A percentile compares a stretch with the other conserved stretches of the same genome.
These are phyloP conservation scores for Egretta garzetta DNA, from an alignment of 2,113 vertebrate genomes.

Conservation along the genomic window DNA sequence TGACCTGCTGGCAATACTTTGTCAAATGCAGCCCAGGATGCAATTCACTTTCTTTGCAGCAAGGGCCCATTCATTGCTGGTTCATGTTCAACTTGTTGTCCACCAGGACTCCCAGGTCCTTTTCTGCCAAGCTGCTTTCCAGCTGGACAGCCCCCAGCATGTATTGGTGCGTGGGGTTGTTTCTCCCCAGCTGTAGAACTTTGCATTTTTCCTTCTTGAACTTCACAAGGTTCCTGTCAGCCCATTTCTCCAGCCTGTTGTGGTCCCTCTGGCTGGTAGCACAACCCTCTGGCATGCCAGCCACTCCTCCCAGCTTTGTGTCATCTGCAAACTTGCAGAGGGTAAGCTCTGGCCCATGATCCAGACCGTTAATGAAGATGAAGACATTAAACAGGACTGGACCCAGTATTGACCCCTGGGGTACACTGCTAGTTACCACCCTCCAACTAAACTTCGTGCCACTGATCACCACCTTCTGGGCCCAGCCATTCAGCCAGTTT, in stretches of 20 bases:
- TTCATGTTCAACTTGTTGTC: neutral
- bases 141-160: neutral
- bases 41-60: neutral
- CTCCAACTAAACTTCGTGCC: neutral
- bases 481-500: neutral
- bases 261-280: neutral
- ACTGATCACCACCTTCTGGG: neutral
- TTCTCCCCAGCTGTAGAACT: neutral
- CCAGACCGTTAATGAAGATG: no score
- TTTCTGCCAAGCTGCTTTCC: neutral
- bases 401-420: neutral
- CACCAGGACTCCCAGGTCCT: neutral
- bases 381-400: no score
- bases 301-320: neutral
- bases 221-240: neutral
- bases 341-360: neutral
- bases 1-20: neutral
- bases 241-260: neutral
- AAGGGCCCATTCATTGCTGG: neutral
- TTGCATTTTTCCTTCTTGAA: neutral
- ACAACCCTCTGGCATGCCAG: neutral
- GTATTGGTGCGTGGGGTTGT: neutral
- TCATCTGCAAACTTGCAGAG: neutral
- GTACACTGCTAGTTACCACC: neutral
- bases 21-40: neutral